Evolutionary conservation across 2,113 vertebrate genomes (phyloP).

Genomic region (Zosterops japonicus): DNA sequence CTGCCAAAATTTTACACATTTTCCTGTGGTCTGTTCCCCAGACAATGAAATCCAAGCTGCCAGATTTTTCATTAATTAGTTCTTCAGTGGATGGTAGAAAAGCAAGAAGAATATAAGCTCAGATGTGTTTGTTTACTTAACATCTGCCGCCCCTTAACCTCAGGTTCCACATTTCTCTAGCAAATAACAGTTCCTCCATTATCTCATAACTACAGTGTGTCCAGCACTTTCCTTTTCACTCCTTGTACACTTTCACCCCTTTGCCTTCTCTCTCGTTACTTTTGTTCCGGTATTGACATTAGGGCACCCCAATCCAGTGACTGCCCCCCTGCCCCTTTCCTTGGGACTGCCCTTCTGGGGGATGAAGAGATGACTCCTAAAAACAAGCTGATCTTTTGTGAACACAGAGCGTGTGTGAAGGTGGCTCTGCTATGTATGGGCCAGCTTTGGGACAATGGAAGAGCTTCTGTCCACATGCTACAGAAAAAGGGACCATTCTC

Average conservation of each 20-base stretch:
- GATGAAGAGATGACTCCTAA: background rate
- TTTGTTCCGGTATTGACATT: background rate
- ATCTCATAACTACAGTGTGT: background rate
- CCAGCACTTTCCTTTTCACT: background rate
- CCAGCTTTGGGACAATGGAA: background rate
- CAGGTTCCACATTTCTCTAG: background rate
- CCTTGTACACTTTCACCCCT: background rate
- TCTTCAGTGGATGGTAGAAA: constrained; percentile 12
- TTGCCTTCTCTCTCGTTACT: background rate
- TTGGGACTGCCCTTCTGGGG: background rate
- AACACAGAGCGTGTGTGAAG: background rate
- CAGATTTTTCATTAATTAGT: constrained; percentile 43
- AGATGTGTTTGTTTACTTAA: constrained; percentile 22
- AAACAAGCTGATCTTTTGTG: background rate
- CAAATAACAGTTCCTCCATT: background rate
- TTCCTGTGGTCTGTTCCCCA: constrained; percentile 12
- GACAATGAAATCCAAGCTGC: constrained; percentile 16
- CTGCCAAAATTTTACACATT: constrained; percentile 22
- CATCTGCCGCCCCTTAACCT: constrained; percentile 13
- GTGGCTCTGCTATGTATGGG: background rate
- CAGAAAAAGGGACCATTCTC: background rate
- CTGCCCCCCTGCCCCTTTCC: background rate
- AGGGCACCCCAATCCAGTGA: background rate
- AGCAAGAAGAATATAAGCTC: background rate
- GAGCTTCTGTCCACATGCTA: background rate